These are phyloP conservation scores for Druceiella hillmani DNA, from an alignment of 2,888 invertebrate genomes.

Conservation along the genomic window DNA sequence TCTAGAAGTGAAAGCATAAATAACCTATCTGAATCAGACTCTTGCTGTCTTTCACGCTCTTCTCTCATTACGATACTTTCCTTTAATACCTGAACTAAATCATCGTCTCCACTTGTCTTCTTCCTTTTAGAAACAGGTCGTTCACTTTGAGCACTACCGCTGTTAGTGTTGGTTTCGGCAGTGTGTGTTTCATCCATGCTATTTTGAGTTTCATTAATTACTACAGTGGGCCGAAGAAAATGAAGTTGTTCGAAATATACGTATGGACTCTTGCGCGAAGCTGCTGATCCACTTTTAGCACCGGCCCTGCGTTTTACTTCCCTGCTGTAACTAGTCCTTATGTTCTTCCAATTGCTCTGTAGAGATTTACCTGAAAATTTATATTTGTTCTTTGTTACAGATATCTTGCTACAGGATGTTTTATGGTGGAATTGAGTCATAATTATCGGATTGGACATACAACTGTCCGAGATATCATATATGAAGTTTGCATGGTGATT, in stretches of 20 bases:
- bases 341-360: slow-evolving; percentile 28
- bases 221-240: slow-evolving; percentile 26
- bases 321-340: slow-evolving; percentile 26
- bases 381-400: no score
- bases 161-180: slow-evolving; percentile 23
- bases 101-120: slow-evolving; percentile 26
- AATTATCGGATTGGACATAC: no score
- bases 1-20: slow-evolving; percentile 26
- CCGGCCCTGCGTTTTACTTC: slow-evolving; percentile 25
- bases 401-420: no score
- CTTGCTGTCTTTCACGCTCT: slow-evolving; percentile 26
- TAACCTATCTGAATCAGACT: slow-evolving; percentile 25
- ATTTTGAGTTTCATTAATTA: slow-evolving; percentile 25
- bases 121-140: slow-evolving; percentile 26
- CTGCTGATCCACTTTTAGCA: slow-evolving; percentile 27
- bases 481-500: no score
- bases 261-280: slow-evolving; percentile 24
- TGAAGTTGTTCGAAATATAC: slow-evolving; percentile 27
- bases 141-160: slow-evolving; percentile 23
- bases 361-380: no score
- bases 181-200: slow-evolving; percentile 25
- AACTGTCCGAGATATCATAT: no score
- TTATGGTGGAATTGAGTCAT: no score
- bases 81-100: slow-evolving; percentile 20
- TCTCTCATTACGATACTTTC: slow-evolving; percentile 27